These are phyloP conservation scores for Nesidiocoris tenuis DNA, from an alignment of 2,888 invertebrate genomes.

Conservation along the genomic window DNA sequence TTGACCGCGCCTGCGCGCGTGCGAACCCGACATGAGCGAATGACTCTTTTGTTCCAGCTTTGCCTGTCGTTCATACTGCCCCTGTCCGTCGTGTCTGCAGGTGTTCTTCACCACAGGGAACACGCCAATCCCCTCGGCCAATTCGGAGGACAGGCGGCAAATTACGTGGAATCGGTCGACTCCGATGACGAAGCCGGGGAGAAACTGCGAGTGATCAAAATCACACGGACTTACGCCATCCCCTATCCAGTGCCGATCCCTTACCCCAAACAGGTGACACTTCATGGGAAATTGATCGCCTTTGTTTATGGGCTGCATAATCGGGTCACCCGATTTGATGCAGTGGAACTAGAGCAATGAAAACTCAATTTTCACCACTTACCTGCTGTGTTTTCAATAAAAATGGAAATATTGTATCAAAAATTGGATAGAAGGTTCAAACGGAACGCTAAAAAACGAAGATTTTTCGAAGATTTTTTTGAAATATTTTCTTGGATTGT, in stretches of 20 bases:
- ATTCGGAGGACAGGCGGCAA: constrained; percentile 18
- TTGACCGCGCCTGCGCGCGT: too few species aligned
- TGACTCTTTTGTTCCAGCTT: not conserved
- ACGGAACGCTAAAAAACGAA: too few species aligned
- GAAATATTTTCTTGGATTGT: too few species aligned
- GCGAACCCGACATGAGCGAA: too few species aligned
- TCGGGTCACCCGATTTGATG: too few species aligned
- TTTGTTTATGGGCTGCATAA: not conserved
- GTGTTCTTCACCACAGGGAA: constrained; percentile 42
- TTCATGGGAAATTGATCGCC: not conserved
- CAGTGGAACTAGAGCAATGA: too few species aligned
- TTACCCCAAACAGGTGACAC: constrained; percentile 19
- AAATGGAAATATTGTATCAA: too few species aligned
- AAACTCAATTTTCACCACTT: too few species aligned
- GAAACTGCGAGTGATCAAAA: constrained; percentile 42
- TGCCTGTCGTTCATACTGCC: not conserved
- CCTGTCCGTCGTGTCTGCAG: not conserved
- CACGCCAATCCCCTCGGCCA: not conserved
- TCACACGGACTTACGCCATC: constrained; percentile 44
- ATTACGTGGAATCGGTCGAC: constrained; percentile 17
- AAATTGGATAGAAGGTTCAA: too few species aligned
- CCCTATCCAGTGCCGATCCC: constrained; percentile 42
- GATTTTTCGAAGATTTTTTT: too few species aligned
- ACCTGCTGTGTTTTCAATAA: too few species aligned
- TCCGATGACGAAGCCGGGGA: constrained; percentile 19